These are phyloP conservation scores for Cliona cf. orientalis DNA, from an alignment of 37 sponge, comb jelly and placozoan genomes.

Conservation along the genomic window DNA sequence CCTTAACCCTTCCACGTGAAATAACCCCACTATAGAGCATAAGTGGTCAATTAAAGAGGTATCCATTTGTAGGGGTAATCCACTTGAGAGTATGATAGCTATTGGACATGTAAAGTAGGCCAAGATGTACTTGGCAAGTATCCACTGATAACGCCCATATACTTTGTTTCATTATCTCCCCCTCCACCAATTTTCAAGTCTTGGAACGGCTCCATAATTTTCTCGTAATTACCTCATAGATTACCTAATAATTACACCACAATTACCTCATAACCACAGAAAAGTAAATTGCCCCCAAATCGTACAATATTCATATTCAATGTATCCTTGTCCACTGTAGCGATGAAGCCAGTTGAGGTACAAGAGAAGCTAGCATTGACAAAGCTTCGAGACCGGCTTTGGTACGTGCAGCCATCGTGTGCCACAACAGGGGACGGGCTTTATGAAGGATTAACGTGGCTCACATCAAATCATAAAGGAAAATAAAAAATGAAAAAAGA, in stretches of 20 bases:
- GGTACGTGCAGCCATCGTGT: conserved; percentile 99
- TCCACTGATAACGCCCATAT: not conserved
- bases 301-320: no score
- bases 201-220: no score
- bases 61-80: no score
- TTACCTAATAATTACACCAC: no score
- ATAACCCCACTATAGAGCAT: no score
- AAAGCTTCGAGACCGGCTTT: conserved; percentile 89
- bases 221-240: no score
- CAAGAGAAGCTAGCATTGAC: conserved; percentile 91
- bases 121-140: not conserved
- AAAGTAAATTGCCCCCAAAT: no score
- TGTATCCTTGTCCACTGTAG: conserved; percentile 61
- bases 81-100: not conserved
- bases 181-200: not conserved
- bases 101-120: not conserved
- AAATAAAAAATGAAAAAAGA: conserved; percentile 21
- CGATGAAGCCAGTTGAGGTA: conserved; percentile 95
- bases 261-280: no score
- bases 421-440: conserved; percentile 95
- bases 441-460: conserved; percentile 97
- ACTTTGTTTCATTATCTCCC: not conserved
- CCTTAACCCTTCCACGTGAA: not conserved
- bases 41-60: no score
- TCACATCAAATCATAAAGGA: conserved; percentile 91